Conservation (phyloP, 2,888 invertebrate genomes). For the Colletes collaris region DNA sequence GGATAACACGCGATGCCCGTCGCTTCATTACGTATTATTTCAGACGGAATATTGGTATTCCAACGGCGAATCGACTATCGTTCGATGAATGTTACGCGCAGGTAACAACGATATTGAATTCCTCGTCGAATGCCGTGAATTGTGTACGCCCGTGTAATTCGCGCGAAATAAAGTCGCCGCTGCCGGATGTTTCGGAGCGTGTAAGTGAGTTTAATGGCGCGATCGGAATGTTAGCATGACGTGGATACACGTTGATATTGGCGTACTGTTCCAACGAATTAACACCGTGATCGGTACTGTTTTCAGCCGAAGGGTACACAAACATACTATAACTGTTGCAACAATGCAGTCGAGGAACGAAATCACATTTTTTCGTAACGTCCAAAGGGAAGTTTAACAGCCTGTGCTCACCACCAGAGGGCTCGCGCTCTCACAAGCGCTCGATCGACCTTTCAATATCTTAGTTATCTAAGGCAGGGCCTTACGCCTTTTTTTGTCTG, state of each 20-base stretch:
- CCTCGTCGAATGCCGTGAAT: background rate
- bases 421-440: too few relatives aligned
- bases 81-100: constrained; percentile 8
- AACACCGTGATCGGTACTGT: too few relatives aligned
- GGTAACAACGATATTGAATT: constrained; percentile 11
- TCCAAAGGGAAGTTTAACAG: too few relatives aligned
- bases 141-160: background rate
- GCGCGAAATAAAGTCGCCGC: background rate
- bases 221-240: background rate
- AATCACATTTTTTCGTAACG: too few relatives aligned
- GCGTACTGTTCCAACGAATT: background rate
- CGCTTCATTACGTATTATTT: constrained; percentile 7
- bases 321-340: too few relatives aligned
- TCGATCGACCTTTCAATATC: too few relatives aligned
- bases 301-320: too few relatives aligned
- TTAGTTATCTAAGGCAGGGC: too few relatives aligned
- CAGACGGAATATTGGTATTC: background rate
- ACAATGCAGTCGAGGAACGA: too few relatives aligned
- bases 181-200: background rate
- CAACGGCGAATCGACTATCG: background rate
- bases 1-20: constrained; percentile 1
- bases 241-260: too few relatives aligned
- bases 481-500: too few relatives aligned
- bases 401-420: too few relatives aligned
- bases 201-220: background rate